Evolutionary conservation across 2,113 vertebrate species (phyloP), one percentile per base, ranked within the genome.

Genomic region (Cnemophilus loriae): DNA sequence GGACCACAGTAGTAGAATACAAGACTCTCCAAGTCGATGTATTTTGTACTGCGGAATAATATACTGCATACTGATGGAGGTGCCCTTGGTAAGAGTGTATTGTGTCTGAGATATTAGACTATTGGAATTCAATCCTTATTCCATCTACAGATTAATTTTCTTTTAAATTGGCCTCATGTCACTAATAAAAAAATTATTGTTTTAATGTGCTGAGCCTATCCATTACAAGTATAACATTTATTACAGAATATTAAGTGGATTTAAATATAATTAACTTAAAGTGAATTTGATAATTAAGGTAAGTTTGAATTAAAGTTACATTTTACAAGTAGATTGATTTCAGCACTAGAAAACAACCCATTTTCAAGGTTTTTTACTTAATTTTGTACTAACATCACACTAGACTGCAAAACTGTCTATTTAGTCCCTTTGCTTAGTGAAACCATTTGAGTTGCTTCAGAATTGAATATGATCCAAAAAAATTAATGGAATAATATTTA

Each of bases 271-370:
- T 95, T 81, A 96, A 84, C 73, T 93, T 53, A 30, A 95, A 96
- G 75, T 94, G 77, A 96, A 96, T 93, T 93, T 94, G 41, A 94
- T 93, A 93, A 93, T 95, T 94, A 94, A 59, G 92, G 89, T 69
- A 90, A 76, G 71, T 90, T 92, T 92, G 94, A 92, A 92, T 96
- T 94, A 42, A 87, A 73, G 84, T 79, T 86, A 39, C 19, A 85
- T 91, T 92, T 96, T 94, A 74, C 28, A 75, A 89, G 65, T 74
- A 81, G 56, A 32, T 79, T 90, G 41, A 73, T 88, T 90, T 92
- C 17, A 44, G 49, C 21, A 73, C 74, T 28, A 64, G 42, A 65
- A 96, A 87, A 50, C 37, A 82, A 53, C 6, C 11, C 7, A 27
- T 69, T 90, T 93, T 67, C 39, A 79, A 70, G 7, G 10, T 13